Conservation (phyloP, 1,140 invertebrate species). For the Achatina immaculata region DNA sequence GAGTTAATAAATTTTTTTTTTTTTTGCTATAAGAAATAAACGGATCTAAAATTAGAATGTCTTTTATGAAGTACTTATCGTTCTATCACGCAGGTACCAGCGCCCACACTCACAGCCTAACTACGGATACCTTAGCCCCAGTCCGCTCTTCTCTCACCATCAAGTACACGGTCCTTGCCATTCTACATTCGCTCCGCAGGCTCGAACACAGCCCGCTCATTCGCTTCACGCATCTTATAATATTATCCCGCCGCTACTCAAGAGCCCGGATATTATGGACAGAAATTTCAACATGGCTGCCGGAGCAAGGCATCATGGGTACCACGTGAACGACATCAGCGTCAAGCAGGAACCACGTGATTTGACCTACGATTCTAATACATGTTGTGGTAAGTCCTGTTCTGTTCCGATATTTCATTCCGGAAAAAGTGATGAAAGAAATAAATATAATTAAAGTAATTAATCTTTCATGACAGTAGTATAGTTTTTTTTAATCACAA, state of each 20-base stretch:
- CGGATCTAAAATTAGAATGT: too few species aligned
- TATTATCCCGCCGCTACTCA: constrained; percentile 19
- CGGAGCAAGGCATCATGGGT: constrained; percentile 1
- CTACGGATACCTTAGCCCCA: constrained; percentile 20
- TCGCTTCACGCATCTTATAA: neutral
- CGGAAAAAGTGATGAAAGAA: neutral
- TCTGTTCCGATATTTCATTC: too few species aligned
- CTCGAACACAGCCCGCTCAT: constrained; percentile 11
- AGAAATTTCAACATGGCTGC: constrained; percentile 6
- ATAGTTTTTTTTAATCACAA: neutral
- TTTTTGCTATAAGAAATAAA: too few species aligned
- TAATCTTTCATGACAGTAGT: neutral
- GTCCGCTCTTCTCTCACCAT: neutral
- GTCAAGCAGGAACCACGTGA: constrained; percentile 37
- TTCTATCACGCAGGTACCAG: constrained; percentile 9
- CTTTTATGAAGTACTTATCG: too few species aligned
- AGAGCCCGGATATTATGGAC: neutral
- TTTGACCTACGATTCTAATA: constrained; percentile 15
- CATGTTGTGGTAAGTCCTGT: constrained; percentile 31
- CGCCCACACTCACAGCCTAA: constrained; percentile 21
- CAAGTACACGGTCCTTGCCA: constrained; percentile 1
- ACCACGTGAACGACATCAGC: constrained; percentile 1
- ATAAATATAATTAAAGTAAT: neutral
- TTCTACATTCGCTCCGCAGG: constrained; percentile 12
- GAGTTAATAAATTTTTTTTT: too few species aligned